Evolutionary conservation across 2,797 vertebrate genomes (phyloP), one percentile per base, ranked within the genome.

Genomic region (Halcyon chelicuti): DNA sequence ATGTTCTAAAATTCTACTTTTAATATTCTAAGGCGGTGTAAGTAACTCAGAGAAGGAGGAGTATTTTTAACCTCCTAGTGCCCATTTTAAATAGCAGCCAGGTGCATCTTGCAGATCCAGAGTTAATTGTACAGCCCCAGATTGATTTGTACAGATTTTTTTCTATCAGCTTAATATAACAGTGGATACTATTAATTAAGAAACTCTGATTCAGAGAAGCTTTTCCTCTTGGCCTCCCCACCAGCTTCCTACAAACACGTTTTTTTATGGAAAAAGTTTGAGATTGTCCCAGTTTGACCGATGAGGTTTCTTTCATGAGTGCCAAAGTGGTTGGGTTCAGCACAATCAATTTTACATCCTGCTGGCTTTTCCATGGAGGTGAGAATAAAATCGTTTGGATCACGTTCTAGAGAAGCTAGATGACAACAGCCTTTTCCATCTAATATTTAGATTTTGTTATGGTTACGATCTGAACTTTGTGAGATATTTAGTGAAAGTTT

Each of bases 1-100:
- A 96, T 97, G 96, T 95, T 95, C 54, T 71, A 39, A 74, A 86
- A 66, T 85, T 86, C 65, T 86, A 47, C 90, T 93, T 94, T 65
- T 90, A 82, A 77, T 89, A 86, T 85, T 87, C 57, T 85, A 28
- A 74, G 61, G 52, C 3, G 0, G 22, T 68, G 2, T 51, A 76
- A 96, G 54, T 79, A 67, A 68, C 40, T 70, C 21, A 0, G 14
- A 67, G 44, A 62, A 76, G 67, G 20, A 89, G 8, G 44, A 67
- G 15, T 37, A 18, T 58, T 92, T 95, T 96, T 71, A 94, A 81
- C 74, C 84, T 79, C 17, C 39, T 78, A 28, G 10, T 74, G 31
- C 57, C 46, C 33, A 25, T 88, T 88, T 90, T 85, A 62, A 78
- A 44, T 33, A 37, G 57, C 49, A 80, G 72, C 54, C 49, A 71